Percentiles rank a stretch among this genome's conserved stretches.
Evolutionary conservation across 2,113 vertebrate genomes (phyloP).

Genomic region (Hemicordylus capensis): DNA sequence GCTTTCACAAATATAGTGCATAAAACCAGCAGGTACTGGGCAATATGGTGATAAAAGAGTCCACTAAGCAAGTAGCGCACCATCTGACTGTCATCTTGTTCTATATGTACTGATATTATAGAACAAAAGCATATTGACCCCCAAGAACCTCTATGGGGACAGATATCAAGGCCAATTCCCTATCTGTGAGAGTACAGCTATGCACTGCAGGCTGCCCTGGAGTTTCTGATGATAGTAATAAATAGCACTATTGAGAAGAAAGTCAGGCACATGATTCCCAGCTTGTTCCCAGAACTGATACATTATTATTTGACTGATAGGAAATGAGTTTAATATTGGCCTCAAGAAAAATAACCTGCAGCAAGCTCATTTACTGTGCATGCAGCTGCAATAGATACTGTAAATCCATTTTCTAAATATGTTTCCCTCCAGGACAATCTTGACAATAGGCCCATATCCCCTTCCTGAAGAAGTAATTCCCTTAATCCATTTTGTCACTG

Average conservation of each 20-base stretch:
- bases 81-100: background rate
- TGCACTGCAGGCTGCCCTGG: background rate
- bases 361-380: constrained; percentile 30
- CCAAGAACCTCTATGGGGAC: background rate
- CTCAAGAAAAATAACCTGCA: constrained; percentile 39
- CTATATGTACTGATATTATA: background rate
- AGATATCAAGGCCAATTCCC: background rate
- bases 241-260: constrained; percentile 19
- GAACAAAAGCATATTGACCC: background rate
- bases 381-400: constrained; percentile 25
- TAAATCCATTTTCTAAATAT: constrained; percentile 49
- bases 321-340: constrained; percentile 26
- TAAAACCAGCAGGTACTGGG: background rate
- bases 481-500: constrained; percentile 46
- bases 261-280: constrained; percentile 21
- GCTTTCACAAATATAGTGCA: background rate
- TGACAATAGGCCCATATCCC: background rate
- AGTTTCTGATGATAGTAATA: constrained; percentile 25
- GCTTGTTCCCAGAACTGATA: constrained; percentile 20
- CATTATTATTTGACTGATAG: constrained; percentile 33
- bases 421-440: constrained; percentile 23
- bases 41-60: background rate
- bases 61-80: background rate
- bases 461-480: constrained; percentile 35
- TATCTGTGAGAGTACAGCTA: background rate